Evolutionary conservation across 1,140 invertebrate genomes (phyloP).

Genomic region (Macrobrachium nipponense): DNA sequence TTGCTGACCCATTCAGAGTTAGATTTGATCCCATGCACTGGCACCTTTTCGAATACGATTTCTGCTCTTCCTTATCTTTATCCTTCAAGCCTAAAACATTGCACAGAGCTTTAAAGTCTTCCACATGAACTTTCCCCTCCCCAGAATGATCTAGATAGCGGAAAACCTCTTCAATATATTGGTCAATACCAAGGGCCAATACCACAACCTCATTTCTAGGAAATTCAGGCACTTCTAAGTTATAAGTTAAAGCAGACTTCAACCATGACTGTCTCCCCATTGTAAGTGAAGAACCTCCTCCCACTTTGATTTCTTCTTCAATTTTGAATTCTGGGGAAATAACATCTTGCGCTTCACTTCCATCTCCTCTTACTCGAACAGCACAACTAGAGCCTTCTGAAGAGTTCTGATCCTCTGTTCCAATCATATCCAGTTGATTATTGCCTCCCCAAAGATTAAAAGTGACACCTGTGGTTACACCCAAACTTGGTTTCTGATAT

Average conservation of each 20-base stretch:
- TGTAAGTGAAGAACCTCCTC: background rate
- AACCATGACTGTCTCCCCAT: constrained; percentile 12
- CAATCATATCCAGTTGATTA: too few species aligned
- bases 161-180: constrained; percentile 48
- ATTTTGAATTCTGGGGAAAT: background rate
- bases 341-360: constrained; percentile 10
- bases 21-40: constrained; percentile 35
- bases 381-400: constrained; percentile 1
- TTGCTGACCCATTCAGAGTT: constrained; percentile 24
- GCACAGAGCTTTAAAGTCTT: constrained; percentile 36
- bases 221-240: constrained; percentile 25
- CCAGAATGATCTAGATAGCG: constrained; percentile 29
- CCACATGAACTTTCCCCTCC: background rate
- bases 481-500: too few species aligned
- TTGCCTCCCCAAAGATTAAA: too few species aligned
- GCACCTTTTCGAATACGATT: constrained; percentile 13
- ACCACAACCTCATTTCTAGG: constrained; percentile 50
- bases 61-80: background rate
- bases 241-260: constrained; percentile 32
- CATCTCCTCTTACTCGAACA: constrained; percentile 16
- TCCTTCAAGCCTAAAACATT: constrained; percentile 23
- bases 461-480: too few species aligned
- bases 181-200: constrained; percentile 39
- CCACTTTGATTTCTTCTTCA: background rate
- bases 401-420: background rate